A percentile compares a stretch with the other conserved stretches of the same genome.
Evolutionary conservation across 2,113 vertebrate genomes (phyloP).

Genomic region (Greenwoodochromis staneri): DNA sequence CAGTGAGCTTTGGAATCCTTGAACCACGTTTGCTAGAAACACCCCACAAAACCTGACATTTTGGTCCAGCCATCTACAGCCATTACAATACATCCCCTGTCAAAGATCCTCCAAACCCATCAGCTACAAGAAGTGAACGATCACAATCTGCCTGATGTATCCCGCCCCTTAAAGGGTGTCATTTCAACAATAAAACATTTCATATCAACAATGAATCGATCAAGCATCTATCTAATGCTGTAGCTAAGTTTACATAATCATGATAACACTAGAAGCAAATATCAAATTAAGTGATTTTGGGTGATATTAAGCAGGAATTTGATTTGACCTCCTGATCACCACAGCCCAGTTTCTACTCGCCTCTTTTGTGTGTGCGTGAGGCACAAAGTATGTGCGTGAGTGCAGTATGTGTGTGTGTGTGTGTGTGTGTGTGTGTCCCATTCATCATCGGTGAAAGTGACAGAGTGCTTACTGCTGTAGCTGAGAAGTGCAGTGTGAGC

Average conservation of each 20-base stretch:
- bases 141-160: neutral
- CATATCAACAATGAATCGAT: neutral
- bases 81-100: neutral
- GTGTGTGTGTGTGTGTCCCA: neutral
- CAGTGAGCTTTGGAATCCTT: neutral
- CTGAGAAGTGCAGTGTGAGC: neutral
- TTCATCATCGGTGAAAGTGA: neutral
- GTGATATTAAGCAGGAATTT: neutral
- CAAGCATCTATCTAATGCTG: neutral
- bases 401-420: no score
- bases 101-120: neutral
- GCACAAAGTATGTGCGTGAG: neutral
- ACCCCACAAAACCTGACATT: neutral
- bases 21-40: neutral
- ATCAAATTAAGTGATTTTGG: neutral
- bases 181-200: neutral
- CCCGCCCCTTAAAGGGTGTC: neutral
- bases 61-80: neutral
- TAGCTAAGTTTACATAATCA: neutral
- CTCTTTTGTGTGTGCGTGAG: neutral
- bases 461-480: constrained; percentile 58
- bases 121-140: neutral
- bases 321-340: neutral
- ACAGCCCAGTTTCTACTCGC: neutral
- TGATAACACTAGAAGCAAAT: neutral